Evolutionary conservation across 2,797 vertebrate species (phyloP), one percentile per base, ranked within the genome.

Genomic region (Sebastes itinus): DNA sequence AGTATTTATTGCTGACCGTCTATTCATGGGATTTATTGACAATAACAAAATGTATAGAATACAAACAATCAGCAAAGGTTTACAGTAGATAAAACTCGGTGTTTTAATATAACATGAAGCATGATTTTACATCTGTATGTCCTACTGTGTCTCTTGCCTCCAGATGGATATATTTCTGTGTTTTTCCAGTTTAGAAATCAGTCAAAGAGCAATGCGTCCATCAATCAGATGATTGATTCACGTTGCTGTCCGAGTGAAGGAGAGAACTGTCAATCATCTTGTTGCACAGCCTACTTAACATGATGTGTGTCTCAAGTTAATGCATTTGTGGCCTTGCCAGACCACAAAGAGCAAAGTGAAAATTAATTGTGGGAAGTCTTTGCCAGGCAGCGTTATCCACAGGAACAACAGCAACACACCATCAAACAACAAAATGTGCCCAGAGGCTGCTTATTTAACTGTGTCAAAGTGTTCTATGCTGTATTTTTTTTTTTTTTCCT

Each of bases 391-490:
- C 20, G 49, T 73, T 81, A 88, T 86, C 63, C 18, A 22, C 52
- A 67, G 61, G 65, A 78, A 49, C n/a, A 63, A 69, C 59, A 56
- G 71, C 35, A 75, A 54, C 33, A 72, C 72, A 46, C n/a, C 38
- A 58, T 27, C 65, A 46, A 61, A 81, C 54, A 54, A 72, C 56
- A 54, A 80, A 72, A 70, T 25, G 49, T 27, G 52, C 66, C 58
- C 75, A 78, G 64, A 54, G 54, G 75, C 71, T 80, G 79, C 85
- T 85, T 75, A 84, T 81, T 83, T 75, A 91, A 79, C 42, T 78
- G 60, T 74, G 72, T 78, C 69, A 75, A 76, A 74, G 56, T 71
- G 16, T 77, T 78, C n/a, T 33, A 12, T 67, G 46, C 32, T 68
- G 23, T 42, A n/a, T 66, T 81, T 73, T 64, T 14, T 38, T 35